These are phyloP conservation scores for Phoxinus phoxinus DNA, from an alignment of 2,113 vertebrate genomes.

Conservation along the genomic window DNA sequence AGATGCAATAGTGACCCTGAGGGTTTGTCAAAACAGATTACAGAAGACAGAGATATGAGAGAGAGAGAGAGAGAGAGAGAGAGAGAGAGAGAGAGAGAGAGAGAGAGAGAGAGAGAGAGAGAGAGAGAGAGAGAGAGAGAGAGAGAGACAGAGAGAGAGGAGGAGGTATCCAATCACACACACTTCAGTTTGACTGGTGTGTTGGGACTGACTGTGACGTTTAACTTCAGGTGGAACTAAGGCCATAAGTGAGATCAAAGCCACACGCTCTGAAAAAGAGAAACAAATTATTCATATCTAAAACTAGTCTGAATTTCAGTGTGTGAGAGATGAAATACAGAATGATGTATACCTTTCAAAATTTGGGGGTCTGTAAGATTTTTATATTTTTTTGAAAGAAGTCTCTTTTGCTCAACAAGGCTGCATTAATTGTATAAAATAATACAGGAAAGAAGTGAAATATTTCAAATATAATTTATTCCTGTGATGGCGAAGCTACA, in stretches of 20 bases:
- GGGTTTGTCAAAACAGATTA: conserved; percentile 27
- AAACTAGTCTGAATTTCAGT: neutral
- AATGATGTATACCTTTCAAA: neutral
- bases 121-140: neutral
- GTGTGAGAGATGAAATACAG: neutral
- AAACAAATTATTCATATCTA: neutral
- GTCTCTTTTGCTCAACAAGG: too few species aligned
- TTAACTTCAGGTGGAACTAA: conserved; percentile 24
- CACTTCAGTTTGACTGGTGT: conserved; percentile 20
- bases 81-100: neutral
- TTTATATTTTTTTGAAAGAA: too few species aligned
- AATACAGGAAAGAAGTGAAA: neutral
- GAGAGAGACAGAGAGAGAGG: neutral
- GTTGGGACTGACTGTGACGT: conserved; percentile 13
- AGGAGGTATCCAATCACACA: neutral
- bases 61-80: neutral
- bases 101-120: neutral
- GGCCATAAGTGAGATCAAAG: conserved; percentile 37
- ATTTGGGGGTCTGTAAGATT: neutral
- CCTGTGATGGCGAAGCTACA: neutral
- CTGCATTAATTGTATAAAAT: neutral
- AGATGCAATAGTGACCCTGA: conserved; percentile 12
- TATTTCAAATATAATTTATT: neutral
- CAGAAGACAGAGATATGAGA: neutral
- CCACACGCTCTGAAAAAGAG: neutral